These are phyloP conservation scores for Drosophila biarmipes DNA, from an alignment of 1,140 invertebrate genomes.

Conservation along the genomic window DNA sequence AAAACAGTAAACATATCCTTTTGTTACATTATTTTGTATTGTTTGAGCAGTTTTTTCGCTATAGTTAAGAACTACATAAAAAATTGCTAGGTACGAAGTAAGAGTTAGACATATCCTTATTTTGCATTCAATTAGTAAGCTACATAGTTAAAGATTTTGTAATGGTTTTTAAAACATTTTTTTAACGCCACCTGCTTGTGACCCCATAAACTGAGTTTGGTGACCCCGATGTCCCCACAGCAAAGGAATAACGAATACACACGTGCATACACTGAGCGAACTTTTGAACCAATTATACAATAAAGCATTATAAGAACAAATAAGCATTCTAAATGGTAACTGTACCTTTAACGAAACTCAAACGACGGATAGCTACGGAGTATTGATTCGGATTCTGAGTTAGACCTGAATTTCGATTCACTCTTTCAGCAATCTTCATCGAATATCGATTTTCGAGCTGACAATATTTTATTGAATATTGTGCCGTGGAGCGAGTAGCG, in stretches of 20 bases:
- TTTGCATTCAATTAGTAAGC: background rate
- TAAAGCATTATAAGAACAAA: slow-evolving; percentile 35
- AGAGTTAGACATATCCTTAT: background rate
- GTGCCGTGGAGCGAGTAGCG: slow-evolving; percentile 40
- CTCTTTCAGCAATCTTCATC: slow-evolving; percentile 28
- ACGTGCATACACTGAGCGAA: slow-evolving; percentile 26
- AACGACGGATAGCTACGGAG: slow-evolving; percentile 15
- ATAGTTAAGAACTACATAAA: background rate
- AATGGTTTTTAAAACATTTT: no score
- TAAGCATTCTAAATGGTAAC: slow-evolving; percentile 67
- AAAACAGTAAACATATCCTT: background rate
- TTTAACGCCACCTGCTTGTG: background rate
- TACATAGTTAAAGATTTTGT: background rate
- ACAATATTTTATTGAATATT: slow-evolving; percentile 81
- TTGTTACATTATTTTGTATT: background rate
- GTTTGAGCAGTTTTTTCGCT: background rate
- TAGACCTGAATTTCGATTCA: slow-evolving; percentile 5
- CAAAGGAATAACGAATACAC: slow-evolving; percentile 16
- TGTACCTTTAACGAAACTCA: slow-evolving; percentile 46
- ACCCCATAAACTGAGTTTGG: slow-evolving; percentile 3
- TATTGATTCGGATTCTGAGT: slow-evolving; percentile 19
- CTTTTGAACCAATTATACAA: slow-evolving; percentile 70
- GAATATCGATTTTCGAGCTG: slow-evolving; percentile 44
- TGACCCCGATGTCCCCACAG: background rate
- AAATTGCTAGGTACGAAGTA: background rate